A percentile compares a stretch with the other conserved stretches of the same genome.
These are phyloP conservation scores for Spisula subtruncata DNA, from an alignment of 2,888 invertebrate genomes.

Conservation along the genomic window DNA sequence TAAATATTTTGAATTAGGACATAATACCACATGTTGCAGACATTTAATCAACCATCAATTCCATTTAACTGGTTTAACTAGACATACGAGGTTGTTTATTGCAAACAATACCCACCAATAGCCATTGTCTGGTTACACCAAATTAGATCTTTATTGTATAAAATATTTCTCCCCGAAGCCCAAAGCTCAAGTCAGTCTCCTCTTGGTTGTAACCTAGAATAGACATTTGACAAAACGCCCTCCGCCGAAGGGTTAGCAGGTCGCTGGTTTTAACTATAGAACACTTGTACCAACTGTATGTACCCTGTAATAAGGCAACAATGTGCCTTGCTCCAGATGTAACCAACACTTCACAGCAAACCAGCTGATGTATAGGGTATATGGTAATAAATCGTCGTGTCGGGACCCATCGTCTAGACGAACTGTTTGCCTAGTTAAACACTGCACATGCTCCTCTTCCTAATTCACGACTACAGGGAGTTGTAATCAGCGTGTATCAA, in stretches of 20 bases:
- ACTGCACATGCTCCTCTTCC: neutral
- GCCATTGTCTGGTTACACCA: constrained; percentile 47
- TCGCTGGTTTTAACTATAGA: constrained; percentile 32
- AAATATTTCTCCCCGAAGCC: constrained; percentile 30
- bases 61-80: constrained; percentile 33
- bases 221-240: constrained; percentile 40
- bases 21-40: constrained; percentile 17
- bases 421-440: neutral
- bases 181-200: constrained; percentile 3
- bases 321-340: constrained; percentile 6
- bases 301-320: constrained; percentile 43
- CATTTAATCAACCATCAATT: constrained; percentile 26
- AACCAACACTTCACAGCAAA: constrained; percentile 32
- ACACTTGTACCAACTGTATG: constrained; percentile 39
- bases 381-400: constrained; percentile 40
- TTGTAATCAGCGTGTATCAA: constrained; percentile 23
- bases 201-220: constrained; percentile 21
- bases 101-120: constrained; percentile 44
- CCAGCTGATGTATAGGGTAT: constrained; percentile 27
- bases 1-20: constrained; percentile 23
- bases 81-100: constrained; percentile 52
- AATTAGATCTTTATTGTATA: constrained; percentile 45
- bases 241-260: constrained; percentile 34
- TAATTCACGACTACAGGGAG: neutral
- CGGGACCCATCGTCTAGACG: constrained; percentile 51